Evolutionary conservation across 2,888 invertebrate genomes (phyloP).

Genomic region (Actias luna): DNA sequence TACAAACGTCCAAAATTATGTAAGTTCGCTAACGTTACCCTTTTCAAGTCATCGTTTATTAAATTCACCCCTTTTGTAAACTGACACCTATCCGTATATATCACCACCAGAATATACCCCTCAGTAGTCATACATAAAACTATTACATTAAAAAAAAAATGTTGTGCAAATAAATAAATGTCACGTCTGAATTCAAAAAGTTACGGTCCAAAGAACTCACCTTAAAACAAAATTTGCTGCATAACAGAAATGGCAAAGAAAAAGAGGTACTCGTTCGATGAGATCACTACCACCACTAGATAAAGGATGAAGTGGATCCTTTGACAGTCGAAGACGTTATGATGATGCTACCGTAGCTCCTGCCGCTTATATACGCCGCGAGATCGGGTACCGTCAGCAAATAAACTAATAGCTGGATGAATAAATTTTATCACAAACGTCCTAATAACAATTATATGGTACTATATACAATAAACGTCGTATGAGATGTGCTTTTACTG

Average conservation of each 20-base stretch:
- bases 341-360: conserved; percentile 28
- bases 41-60: background rate
- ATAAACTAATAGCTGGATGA: conserved; percentile 15
- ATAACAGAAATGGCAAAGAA: conserved; percentile 7
- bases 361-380: conserved; percentile 48
- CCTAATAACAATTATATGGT: background rate
- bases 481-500: background rate
- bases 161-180: too few relatives aligned
- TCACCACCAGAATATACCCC: background rate
- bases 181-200: too few relatives aligned
- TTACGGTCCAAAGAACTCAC: background rate
- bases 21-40: background rate
- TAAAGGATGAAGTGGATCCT: conserved; percentile 18
- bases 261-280: background rate
- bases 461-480: background rate
- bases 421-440: background rate
- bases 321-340: conserved; percentile 42
- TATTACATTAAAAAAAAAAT: too few relatives aligned
- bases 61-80: background rate
- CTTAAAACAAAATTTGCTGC: conserved; percentile 12
- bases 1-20: background rate
- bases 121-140: background rate
- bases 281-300: background rate
- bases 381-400: conserved; percentile 44
- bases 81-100: background rate